Evolutionary conservation across 1,140 invertebrate species (phyloP), one percentile per base, ranked within the genome.

Genomic region (Sarcophaga peregrina): DNA sequence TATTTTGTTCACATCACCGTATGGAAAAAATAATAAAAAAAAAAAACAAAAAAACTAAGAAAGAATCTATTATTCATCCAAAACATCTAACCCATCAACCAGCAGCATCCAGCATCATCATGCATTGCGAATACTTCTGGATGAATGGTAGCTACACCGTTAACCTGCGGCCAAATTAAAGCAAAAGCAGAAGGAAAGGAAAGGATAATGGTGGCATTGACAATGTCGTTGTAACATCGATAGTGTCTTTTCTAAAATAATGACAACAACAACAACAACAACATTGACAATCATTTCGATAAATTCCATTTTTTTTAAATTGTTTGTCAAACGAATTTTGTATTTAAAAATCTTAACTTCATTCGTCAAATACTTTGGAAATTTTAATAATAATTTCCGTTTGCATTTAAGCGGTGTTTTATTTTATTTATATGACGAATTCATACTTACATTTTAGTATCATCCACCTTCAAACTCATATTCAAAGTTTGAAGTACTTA

Each of bases 41-140:
- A 37, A 37, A 37, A 2, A 2, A 37, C 1, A 37, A 68, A 20
- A 68, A 68, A 68, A 68, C 5, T 20, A 68, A 68, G 62, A 68
- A 68, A 68, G n/a, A 20, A 68, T 68, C n/a, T 68, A 68, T 68
- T 68, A 68, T 68, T 68, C 62, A 68, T 68, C 62, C 17, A 68
- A 37, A n/a, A 9, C 17, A 68, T 68, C 17, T 20, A n/a, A 20
- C 17, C 62, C 17, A 20, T 68, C 62, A 68, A 2, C 25, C 25
- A 37, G 25, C 25, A 37, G 10, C 20, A 11, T 20, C 17, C 62
- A 20, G 62, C 58, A 10, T 5, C 10, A 15, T 15, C 58, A 68
- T 68, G 5, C 58, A 68, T n/a, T 37, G 25, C 25, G 25, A 37
- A 37, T 37, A 37, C 25, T 37, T 37, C 1, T 37, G 25, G 25